Evolutionary conservation across 2,888 invertebrate genomes (phyloP).

Genomic region (Trissonchulus latispiculum): DNA sequence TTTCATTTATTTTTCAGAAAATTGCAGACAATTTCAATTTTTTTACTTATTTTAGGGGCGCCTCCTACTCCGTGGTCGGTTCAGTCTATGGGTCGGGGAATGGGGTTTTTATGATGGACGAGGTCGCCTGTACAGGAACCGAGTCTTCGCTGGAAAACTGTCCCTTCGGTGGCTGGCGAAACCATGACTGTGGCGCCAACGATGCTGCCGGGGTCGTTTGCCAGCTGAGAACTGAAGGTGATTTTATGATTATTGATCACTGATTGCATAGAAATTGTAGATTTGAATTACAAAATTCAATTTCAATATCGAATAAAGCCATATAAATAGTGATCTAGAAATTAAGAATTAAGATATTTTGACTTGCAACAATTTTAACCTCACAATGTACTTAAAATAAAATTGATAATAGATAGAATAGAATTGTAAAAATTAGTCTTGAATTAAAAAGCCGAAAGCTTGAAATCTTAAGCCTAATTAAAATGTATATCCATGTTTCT

Average conservation of each 20-base stretch:
- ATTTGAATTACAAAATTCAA: too few species aligned
- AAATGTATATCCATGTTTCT: not conserved
- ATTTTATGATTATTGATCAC: too few species aligned
- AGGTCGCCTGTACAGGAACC: constrained; percentile 58
- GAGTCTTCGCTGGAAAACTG: constrained; percentile 60
- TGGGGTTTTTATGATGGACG: constrained; percentile 58
- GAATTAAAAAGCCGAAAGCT: not conserved
- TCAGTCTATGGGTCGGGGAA: constrained; percentile 40
- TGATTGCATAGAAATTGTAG: too few species aligned
- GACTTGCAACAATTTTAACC: too few species aligned
- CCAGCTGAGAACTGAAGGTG: constrained; percentile 18
- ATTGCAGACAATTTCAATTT: too few species aligned
- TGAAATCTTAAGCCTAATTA: not conserved
- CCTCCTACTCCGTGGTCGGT: constrained; percentile 32
- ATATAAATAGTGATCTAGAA: too few species aligned
- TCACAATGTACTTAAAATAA: too few species aligned
- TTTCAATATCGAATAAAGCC: too few species aligned
- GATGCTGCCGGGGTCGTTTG: constrained; percentile 46
- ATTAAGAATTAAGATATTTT: too few species aligned
- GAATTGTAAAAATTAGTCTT: not conserved
- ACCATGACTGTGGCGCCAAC: constrained; percentile 56
- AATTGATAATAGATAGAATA: too few species aligned
- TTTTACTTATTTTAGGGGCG: constrained; percentile 14
- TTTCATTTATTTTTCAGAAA: too few species aligned
- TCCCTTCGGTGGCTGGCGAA: constrained; percentile 60